phyloP scores from a whole-genome alignment of 2,113 vertebrate genomes.

The Gymnorhina tibicen region DNA sequence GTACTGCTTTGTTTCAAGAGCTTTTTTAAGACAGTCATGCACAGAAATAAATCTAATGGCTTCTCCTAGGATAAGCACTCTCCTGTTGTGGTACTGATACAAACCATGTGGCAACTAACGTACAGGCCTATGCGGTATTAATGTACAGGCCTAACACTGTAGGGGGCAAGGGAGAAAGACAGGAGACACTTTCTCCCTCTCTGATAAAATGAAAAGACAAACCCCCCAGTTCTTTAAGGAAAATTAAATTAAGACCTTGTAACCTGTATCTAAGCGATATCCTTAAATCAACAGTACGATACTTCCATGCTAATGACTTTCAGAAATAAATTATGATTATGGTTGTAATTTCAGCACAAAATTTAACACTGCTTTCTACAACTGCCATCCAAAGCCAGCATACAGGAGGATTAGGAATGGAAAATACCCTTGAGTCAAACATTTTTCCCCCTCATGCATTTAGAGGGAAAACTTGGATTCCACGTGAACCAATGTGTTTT shows the following conservation, averaged over 20 bases:
- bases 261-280: neutral
- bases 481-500: neutral
- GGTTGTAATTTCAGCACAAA: neutral
- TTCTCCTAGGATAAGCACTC: neutral
- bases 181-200: fast-evolving
- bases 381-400: neutral
- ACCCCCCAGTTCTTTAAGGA: neutral
- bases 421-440: neutral
- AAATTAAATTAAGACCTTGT: neutral
- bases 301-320: neutral
- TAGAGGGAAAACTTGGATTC: neutral
- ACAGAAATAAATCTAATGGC: neutral
- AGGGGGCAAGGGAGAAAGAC: fast-evolving
- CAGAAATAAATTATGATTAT: neutral
- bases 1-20: neutral
- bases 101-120: neutral
- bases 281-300: neutral
- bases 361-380: neutral
- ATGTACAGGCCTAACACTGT: neutral
- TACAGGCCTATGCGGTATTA: neutral
- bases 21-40: neutral
- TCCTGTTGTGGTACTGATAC: neutral
- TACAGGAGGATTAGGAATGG: neutral
- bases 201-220: neutral
- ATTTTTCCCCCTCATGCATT: neutral